Conservation (phyloP, 2,113 vertebrate genomes). For the Phoxinus phoxinus region DNA sequence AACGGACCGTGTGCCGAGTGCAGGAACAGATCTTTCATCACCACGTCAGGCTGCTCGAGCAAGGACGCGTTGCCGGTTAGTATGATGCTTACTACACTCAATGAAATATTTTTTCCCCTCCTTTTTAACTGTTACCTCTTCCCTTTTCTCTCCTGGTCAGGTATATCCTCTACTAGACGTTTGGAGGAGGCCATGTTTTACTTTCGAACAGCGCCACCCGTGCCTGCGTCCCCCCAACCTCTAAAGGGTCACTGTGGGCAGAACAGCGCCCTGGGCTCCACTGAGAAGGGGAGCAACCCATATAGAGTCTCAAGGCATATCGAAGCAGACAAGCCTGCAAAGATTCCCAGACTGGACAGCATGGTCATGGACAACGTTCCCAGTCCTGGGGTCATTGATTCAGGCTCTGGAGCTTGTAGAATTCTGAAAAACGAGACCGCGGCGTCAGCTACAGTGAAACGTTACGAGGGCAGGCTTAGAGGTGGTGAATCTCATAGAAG, state of each 20-base stretch:
- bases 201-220: conserved; percentile 22
- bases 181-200: conserved; percentile 58
- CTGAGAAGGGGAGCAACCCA: conserved; percentile 45
- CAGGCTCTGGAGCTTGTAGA: not conserved
- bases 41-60: conserved; percentile 86
- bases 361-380: conserved; percentile 48
- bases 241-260: conserved; percentile 73
- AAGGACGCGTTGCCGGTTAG: conserved; percentile 86
- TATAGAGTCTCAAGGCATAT: conserved; percentile 52
- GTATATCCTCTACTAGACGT: conserved; percentile 56
- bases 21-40: conserved; percentile 97
- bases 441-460: not conserved
- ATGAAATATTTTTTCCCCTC: not conserved
- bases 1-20: conserved; percentile 90
- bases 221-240: conserved; percentile 39
- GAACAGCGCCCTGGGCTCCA: conserved; percentile 46
- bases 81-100: not conserved
- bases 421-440: not conserved
- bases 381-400: conserved; percentile 20
- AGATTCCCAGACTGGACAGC: conserved; percentile 41
- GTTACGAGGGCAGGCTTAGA: conserved; percentile 6
- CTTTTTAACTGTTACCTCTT: not conserved
- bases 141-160: conserved; percentile 18
- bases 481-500: not conserved
- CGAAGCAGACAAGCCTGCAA: conserved; percentile 50